phyloP scores from a whole-genome alignment of 1,140 invertebrate genomes.

The Drosophila novamexicana region DNA sequence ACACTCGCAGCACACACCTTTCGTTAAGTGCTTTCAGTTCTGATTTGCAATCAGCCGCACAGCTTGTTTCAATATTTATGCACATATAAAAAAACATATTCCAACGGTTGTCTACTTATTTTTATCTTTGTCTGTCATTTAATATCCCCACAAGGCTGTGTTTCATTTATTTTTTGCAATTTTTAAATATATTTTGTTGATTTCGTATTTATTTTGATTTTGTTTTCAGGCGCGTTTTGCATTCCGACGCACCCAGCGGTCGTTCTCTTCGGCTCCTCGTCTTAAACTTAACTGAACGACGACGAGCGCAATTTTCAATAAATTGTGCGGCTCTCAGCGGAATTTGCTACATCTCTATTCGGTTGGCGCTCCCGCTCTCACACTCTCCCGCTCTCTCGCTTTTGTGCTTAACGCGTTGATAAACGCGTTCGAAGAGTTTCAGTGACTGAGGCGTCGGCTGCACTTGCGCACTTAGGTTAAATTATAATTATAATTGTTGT shows the following conservation, averaged over 20 bases:
- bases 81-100: constrained; percentile 42
- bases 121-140: constrained; percentile 56
- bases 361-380: constrained; percentile 1
- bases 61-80: constrained; percentile 53
- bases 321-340: constrained; percentile 13
- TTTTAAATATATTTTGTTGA: constrained; percentile 34
- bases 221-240: constrained; percentile 62
- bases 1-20: constrained; percentile 53
- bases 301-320: constrained; percentile 28
- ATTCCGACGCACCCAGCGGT: constrained; percentile 68
- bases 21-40: constrained; percentile 54
- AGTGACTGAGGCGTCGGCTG: constrained; percentile 33
- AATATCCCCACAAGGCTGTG: constrained; percentile 24
- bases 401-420: constrained; percentile 33
- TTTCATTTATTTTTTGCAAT: constrained; percentile 51
- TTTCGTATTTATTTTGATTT: constrained; percentile 35
- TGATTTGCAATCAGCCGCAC: constrained; percentile 38
- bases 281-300: constrained; percentile 65
- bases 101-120: constrained; percentile 43
- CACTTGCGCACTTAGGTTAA: constrained; percentile 65
- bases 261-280: constrained; percentile 63
- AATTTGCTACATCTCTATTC: constrained; percentile 4
- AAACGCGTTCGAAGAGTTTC: constrained; percentile 40
- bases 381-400: constrained; percentile 11
- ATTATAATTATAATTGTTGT: constrained; percentile 39